phyloP scores from a whole-genome alignment of 2,113 vertebrate species.

The Motacilla alba region DNA sequence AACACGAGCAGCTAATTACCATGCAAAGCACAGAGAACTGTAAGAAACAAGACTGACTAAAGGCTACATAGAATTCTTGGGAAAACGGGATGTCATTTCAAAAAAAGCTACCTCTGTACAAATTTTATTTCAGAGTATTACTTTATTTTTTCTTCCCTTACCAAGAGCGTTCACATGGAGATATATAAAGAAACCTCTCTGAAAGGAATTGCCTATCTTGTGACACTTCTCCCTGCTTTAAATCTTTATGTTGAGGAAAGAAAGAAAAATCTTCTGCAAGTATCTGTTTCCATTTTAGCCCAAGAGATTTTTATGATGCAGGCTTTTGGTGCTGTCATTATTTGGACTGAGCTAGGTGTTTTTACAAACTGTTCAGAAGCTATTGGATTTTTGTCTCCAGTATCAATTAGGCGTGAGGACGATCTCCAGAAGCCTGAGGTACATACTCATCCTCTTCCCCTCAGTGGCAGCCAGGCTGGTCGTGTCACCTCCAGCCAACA shows the following conservation, averaged over 20 bases:
- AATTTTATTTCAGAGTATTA: slow-evolving; percentile 15
- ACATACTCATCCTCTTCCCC: background rate
- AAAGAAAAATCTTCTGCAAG: background rate
- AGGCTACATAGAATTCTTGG: slow-evolving; percentile 30
- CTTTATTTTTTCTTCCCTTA: slow-evolving; percentile 43
- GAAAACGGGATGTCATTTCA: slow-evolving; percentile 38
- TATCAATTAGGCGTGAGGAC: background rate
- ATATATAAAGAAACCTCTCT: background rate
- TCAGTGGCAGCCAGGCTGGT: background rate
- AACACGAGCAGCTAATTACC: slow-evolving; percentile 63
- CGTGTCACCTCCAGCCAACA: background rate
- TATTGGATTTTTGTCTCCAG: background rate
- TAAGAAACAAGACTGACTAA: slow-evolving; percentile 43
- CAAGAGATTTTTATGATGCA: background rate
- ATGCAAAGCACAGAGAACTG: slow-evolving; percentile 66
- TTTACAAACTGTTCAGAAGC: background rate
- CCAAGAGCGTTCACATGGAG: background rate
- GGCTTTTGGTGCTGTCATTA: background rate
- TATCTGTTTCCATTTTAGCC: background rate
- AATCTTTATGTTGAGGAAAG: background rate
- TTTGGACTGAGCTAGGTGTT: background rate
- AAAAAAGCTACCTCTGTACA: slow-evolving; percentile 16
- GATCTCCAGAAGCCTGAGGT: background rate
- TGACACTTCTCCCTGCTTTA: background rate
- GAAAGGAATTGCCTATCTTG: background rate